Evolutionary conservation across 2,888 invertebrate genomes (phyloP), one percentile per base, ranked within the genome.

Genomic region (Melolontha melolontha): DNA sequence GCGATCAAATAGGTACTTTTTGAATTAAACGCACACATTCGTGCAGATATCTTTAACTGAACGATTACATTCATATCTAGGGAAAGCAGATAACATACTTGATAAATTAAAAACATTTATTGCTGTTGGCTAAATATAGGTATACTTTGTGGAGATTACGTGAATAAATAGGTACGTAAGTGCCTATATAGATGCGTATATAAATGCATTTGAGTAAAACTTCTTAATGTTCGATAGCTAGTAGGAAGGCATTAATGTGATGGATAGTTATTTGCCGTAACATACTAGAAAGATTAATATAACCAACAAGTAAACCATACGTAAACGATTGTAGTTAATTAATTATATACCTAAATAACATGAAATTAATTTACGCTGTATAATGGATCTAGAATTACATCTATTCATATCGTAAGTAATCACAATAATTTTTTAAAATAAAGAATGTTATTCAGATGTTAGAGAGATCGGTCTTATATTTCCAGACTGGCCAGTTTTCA

Each of bases 1-100:
- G 59, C 47, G 47, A 47, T 57, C 42, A 57, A 57, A 57, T 59
- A n/a, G n/a, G n/a, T n/a, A 44, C 6, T 59, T 47, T 59, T 59
- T 44, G 47, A 41, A 27, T 42, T 55, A 22, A 59, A n/a, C 34
- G 6, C 16, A 22, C 7, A 27, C 6, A 57, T 16, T n/a, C 40
- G 22, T 42, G 34, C 29, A 34, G 34, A 34, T 47, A 34, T 12
- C 34, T 12, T 57, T 22, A 41, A 17, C 17, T 16, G 29, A 55
- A 16, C 44, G 41, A 47, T 59, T 59, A 59, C 29, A 47, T 29
- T 17, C 12, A 17, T 12, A 29, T 44, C 27, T n/a, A 40, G 50
- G 57, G 44, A 59, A 59, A 44, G 47, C 59, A 41, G 47, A 16
- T 47, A 34, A 47, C 29, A 27, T 7, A 16, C 14, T 14, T 47